Evolutionary conservation across 2,113 vertebrate genomes (phyloP).

Genomic region (Onychorhynchus coronatus): DNA sequence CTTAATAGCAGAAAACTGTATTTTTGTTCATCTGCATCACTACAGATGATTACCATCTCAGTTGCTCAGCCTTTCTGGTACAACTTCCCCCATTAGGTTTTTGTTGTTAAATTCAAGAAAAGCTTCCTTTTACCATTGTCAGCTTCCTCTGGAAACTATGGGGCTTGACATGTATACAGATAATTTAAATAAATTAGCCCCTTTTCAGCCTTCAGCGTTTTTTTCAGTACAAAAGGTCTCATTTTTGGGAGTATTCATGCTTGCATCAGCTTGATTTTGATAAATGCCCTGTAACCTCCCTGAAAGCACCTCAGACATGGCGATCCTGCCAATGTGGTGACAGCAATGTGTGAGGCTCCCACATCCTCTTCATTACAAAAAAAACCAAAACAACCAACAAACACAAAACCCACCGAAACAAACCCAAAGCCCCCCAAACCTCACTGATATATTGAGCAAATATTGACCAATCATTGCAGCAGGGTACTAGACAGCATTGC

Average conservation of each 20-base stretch:
- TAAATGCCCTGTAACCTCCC: conserved; percentile 68
- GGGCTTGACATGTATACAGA: conserved; percentile 71
- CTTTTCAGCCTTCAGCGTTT: conserved; percentile 75
- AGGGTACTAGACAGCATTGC: not conserved
- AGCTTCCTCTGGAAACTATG: conserved; percentile 64
- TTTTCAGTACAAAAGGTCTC: conserved; percentile 67
- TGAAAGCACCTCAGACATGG: conserved; percentile 56
- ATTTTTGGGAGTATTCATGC: conserved; percentile 68
- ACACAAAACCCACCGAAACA: too few relatives aligned
- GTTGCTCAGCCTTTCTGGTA: conserved; percentile 28
- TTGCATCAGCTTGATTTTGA: conserved; percentile 77
- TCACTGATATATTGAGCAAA: not conserved
- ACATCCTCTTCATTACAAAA: not conserved
- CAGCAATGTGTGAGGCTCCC: not conserved
- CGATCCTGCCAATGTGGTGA: conserved; percentile 34
- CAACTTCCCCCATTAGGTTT: conserved; percentile 49
- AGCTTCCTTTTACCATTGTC: conserved; percentile 67
- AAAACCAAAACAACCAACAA: not conserved
- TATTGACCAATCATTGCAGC: not conserved
- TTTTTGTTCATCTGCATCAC: conserved; percentile 64
- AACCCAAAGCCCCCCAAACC: not conserved
- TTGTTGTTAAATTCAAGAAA: conserved; percentile 69
- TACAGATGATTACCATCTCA: conserved; percentile 37
- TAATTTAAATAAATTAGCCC: conserved; percentile 79
- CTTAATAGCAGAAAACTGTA: conserved; percentile 70